Conservation (phyloP, 2,113 vertebrate species). For the zebrafish (Danio rerio) region GRCz12tu NC_133190.1:30237501-30238000, state of each 20-base stretch:
- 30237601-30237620: slow-evolving; percentile 30
- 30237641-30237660: slow-evolving; percentile 58
- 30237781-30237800: slow-evolving; percentile 42
- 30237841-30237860: slow-evolving; percentile 61
- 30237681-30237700: slow-evolving; percentile 45
- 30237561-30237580: slow-evolving; percentile 51
- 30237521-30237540: slow-evolving; percentile 50
- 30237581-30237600: slow-evolving; percentile 32
- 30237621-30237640: slow-evolving; percentile 48
- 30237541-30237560: slow-evolving; percentile 35
- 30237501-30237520: slow-evolving; percentile 44
- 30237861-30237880: slow-evolving; percentile 50
- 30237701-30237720: slow-evolving; percentile 59
- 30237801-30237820: slow-evolving; percentile 53
- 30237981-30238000: slow-evolving; percentile 14
- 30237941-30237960: slow-evolving; percentile 28
- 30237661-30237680: slow-evolving; percentile 56
- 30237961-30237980: slow-evolving; percentile 41
- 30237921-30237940: slow-evolving; percentile 47
- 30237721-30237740: slow-evolving; percentile 58
- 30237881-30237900: slow-evolving; percentile 59
- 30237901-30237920: slow-evolving; percentile 47
- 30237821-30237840: slow-evolving; percentile 29
- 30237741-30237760: slow-evolving; percentile 53
- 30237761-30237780: neutral